Conservation (phyloP, 1,140 invertebrate species). For the Neodiprion pinetum region DNA sequence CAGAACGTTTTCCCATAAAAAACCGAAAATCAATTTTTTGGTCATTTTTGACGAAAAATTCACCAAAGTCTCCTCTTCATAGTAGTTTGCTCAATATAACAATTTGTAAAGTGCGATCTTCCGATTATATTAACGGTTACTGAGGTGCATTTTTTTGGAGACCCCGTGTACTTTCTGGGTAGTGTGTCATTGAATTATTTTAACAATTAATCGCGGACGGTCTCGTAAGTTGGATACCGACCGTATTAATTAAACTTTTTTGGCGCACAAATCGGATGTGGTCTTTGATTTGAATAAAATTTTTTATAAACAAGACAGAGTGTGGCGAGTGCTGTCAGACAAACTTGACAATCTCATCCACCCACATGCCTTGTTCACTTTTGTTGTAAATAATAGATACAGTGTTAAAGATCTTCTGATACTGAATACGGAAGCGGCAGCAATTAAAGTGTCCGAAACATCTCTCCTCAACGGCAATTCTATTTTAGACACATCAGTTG, state of each 20-base stretch:
- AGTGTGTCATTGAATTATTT: too few species aligned
- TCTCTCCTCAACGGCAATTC: not conserved
- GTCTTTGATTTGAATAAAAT: not conserved
- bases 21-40: too few species aligned
- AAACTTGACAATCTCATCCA: not conserved
- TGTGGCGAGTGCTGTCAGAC: not conserved
- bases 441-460: not conserved
- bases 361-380: not conserved
- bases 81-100: too few species aligned
- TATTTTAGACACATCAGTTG: not conserved
- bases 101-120: too few species aligned
- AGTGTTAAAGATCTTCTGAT: not conserved
- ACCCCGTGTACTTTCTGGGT: too few species aligned
- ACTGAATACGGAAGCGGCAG: not conserved
- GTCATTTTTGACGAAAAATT: too few species aligned
- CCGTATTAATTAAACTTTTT: not conserved
- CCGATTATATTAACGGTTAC: too few species aligned
- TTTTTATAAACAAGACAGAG: not conserved
- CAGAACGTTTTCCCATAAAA: too few species aligned
- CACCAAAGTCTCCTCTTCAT: too few species aligned
- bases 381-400: not conserved
- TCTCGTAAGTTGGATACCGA: not conserved
- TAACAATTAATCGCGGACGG: not conserved
- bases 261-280: not conserved
- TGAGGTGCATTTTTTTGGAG: too few species aligned